A percentile compares a stretch with the other conserved stretches of the same genome.
phyloP scores from a whole-genome alignment of 1,140 invertebrate species.

The Alviniconcha marisindica region DNA sequence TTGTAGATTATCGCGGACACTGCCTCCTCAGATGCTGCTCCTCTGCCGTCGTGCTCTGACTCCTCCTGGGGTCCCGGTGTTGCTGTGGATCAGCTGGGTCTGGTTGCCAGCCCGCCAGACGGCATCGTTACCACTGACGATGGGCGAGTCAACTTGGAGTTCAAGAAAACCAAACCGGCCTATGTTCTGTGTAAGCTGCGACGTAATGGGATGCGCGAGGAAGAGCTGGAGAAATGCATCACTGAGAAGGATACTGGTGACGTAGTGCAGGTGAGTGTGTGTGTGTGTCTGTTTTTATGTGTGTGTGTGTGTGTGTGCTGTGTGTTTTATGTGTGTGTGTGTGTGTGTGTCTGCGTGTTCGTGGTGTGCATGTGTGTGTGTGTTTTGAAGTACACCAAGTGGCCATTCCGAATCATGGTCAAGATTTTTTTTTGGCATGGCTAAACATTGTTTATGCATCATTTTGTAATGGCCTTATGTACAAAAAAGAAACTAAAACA shows the following conservation, averaged over 20 bases:
- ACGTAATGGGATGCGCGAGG: conserved; percentile 65
- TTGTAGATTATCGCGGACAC: conserved; percentile 66
- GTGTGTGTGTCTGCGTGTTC: too few relatives aligned
- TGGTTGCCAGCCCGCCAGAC: conserved; percentile 68
- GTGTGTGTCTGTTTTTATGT: too few relatives aligned
- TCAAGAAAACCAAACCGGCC: conserved; percentile 67
- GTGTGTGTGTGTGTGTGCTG: too few relatives aligned
- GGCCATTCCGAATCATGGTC: too few relatives aligned
- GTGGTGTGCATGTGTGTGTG: too few relatives aligned
- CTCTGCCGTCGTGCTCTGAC: conserved; percentile 74
- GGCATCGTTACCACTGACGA: conserved; percentile 62
- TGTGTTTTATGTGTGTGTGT: too few relatives aligned
- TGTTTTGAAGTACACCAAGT: too few relatives aligned
- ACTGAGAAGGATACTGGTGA: conserved; percentile 65
- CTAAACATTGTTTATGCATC: too few relatives aligned
- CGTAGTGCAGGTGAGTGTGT: conserved; percentile 42
- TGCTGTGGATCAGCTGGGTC: conserved; percentile 72
- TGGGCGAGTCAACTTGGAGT: conserved; percentile 60
- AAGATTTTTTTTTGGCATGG: too few relatives aligned
- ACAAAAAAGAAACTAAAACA: too few relatives aligned
- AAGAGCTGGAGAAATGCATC: conserved; percentile 70
- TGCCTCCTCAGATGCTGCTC: conserved; percentile 62
- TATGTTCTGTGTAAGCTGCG: conserved; percentile 68
- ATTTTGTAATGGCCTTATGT: too few relatives aligned
- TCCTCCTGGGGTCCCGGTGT: conserved; percentile 75